phyloP scores from a whole-genome alignment of 2,888 invertebrate species.

The Trichacis sp. region DNA sequence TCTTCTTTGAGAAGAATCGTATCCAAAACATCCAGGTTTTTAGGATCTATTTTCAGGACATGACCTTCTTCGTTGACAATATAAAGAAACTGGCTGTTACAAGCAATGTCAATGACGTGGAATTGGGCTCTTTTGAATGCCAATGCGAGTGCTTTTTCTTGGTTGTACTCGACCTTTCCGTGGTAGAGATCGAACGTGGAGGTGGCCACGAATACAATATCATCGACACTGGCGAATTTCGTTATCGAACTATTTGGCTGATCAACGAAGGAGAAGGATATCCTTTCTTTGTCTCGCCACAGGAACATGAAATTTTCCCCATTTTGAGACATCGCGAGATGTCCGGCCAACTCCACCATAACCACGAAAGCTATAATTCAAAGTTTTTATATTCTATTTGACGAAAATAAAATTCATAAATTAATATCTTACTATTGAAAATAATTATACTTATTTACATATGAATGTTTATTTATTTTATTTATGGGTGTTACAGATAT shows the following conservation, averaged over 20 bases:
- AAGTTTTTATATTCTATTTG: no score
- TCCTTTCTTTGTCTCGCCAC: conserved; percentile 61
- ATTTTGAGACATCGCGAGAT: conserved; percentile 34
- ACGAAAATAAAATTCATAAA: no score
- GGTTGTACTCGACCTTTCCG: conserved; percentile 61
- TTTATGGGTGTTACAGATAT: no score
- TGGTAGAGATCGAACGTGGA: conserved; percentile 67
- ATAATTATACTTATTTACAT: no score
- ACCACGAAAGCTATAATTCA: no score
- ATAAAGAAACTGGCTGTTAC: conserved; percentile 73
- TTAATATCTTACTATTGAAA: no score
- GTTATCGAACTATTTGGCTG: conserved; percentile 62
- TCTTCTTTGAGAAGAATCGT: conserved; percentile 77
- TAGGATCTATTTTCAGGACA: conserved; percentile 72
- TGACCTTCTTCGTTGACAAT: conserved; percentile 75
- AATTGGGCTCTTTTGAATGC: conserved; percentile 71
- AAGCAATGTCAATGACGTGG: conserved; percentile 75
- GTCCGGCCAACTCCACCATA: no score
- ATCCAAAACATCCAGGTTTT: conserved; percentile 72
- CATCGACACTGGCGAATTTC: conserved; percentile 69
- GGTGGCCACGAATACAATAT: conserved; percentile 69
- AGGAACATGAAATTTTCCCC: conserved; percentile 59
- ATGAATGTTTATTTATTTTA: no score
- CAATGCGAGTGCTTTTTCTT: conserved; percentile 66
- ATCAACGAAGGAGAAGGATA: conserved; percentile 57